Percentiles rank a stretch among this genome's conserved stretches.
phyloP scores from a whole-genome alignment of 2,888 invertebrate genomes.

The Callosobruchus maculatus region DNA sequence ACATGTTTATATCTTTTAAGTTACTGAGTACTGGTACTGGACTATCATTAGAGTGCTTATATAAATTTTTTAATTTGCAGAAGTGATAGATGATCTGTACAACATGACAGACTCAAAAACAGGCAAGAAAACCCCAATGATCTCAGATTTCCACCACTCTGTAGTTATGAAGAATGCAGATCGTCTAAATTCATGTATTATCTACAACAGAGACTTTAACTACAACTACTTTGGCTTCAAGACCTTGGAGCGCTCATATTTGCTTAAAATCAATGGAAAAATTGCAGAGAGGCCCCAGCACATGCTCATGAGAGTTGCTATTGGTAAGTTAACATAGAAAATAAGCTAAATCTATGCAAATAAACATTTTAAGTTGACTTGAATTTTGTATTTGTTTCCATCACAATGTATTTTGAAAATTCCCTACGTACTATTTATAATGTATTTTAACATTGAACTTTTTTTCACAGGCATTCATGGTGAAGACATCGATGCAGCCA shows the following conservation, averaged over 20 bases:
- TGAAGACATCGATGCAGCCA: constrained; percentile 85
- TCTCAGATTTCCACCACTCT: constrained; percentile 76
- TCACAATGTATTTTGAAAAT: too few species aligned
- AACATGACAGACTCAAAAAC: constrained; percentile 72
- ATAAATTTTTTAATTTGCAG: constrained; percentile 54
- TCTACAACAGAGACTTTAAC: constrained; percentile 93
- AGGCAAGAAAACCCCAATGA: constrained; percentile 73
- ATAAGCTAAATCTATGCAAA: too few species aligned
- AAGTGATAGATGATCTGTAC: constrained; percentile 86
- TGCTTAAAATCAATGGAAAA: constrained; percentile 87
- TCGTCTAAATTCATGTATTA: constrained; percentile 87
- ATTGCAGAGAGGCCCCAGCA: constrained; percentile 97
- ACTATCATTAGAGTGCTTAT: too few species aligned
- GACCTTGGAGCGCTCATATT: constrained; percentile 92
- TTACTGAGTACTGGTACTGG: too few species aligned
- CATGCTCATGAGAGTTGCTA: constrained; percentile 95
- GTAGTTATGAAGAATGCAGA: constrained; percentile 86
- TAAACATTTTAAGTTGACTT: too few species aligned
- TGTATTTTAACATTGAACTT: not conserved
- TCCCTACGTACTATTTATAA: too few species aligned
- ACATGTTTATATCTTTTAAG: too few species aligned
- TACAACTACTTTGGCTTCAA: constrained; percentile 99
- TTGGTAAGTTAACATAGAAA: constrained; percentile 55
- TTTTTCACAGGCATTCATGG: constrained; percentile 66
- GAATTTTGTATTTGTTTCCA: too few species aligned